Base-by-base conservation (phyloP, 2,113 vertebrate genomes). In the Chionodraco myersi region DNA sequence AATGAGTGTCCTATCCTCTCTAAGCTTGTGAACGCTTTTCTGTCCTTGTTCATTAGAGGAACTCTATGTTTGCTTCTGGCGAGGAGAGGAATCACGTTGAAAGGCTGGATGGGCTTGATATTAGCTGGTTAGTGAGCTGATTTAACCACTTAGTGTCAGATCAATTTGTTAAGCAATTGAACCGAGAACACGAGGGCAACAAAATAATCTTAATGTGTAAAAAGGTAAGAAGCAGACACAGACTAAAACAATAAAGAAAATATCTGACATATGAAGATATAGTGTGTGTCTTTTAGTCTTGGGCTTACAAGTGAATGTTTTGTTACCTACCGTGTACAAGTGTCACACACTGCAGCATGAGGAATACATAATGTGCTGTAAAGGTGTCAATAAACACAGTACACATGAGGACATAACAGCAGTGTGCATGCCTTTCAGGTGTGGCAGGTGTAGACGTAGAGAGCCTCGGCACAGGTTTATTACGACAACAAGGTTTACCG, bases 401-500 rank as follows among this genome's bases (percentile, higher is more conserved):
- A n/a, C 70, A 75, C 65, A 60, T 6, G 10, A 61, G 34, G 54
- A 53, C 45, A 18, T 16, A 41, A 34, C 36, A 66, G 63, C 57
- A 5, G 16, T 9, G 30, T 8, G 10, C 30, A 1, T 14, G 15
- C 15, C 26, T 62, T 26, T 2, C 34, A 64, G 57, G 41, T 15
- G 26, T 2, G 51, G n/a, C 69, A 69, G 62, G 59, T 67, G 75
- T 62, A 56, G 47, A 75, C 5, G 0, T 0, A 13, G 45, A 13
- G 56, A 23, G 64, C 58, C 15, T 52, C 44, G 13, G 64, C 44
- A 62, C 10, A 68, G 36, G 16, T 75, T 44, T 21, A 51, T 56
- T 30, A 26, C 57, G 54, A 63, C 68, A 48, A 52, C 48, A 64
- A 52, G 57, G 34, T 72, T 80, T n/a, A 74, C 61, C 52, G 36